These are phyloP conservation scores for Takifugu rubripes DNA, from an alignment of 2,797 vertebrate species.

Conservation along the genomic window DNA sequence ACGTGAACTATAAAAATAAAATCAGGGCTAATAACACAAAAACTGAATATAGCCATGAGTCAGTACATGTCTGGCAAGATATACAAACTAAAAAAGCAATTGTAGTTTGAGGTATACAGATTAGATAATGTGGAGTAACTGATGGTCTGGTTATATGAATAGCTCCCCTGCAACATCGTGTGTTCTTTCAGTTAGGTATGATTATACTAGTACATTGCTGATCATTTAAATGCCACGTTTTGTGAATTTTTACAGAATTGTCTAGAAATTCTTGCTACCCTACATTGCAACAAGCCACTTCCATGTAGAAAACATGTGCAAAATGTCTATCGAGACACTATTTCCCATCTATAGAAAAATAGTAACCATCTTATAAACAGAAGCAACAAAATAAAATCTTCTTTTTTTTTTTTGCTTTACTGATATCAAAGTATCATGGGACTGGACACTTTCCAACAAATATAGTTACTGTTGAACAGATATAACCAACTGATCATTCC, in stretches of 20 bases:
- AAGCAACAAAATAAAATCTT: constrained; percentile 49
- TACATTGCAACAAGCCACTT: constrained; percentile 7
- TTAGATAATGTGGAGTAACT: constrained; percentile 32
- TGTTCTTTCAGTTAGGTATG: constrained; percentile 19
- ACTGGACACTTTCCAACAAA: constrained; percentile 27
- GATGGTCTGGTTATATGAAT: constrained; percentile 44
- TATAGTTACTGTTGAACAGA: constrained; percentile 7
- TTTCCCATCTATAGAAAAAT: constrained; percentile 59
- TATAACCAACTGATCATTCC: constrained; percentile 28
- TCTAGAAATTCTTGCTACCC: background rate
- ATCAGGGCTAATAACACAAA: constrained; percentile 33
- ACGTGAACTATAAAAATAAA: constrained; percentile 41
- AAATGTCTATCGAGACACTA: constrained; percentile 43
- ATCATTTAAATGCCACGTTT: constrained; percentile 28
- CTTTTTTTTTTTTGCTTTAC: constrained; percentile 55
- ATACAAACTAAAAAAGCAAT: constrained; percentile 31
- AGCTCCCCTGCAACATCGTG: constrained; percentile 39
- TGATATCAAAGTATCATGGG: constrained; percentile 24
- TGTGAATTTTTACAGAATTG: background rate
- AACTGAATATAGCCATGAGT: constrained; percentile 22
- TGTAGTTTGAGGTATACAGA: constrained; percentile 63
- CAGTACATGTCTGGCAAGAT: constrained; percentile 35
- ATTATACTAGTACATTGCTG: constrained; percentile 10
- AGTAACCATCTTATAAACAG: constrained; percentile 57
- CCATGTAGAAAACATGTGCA: constrained; percentile 59